Evolutionary conservation across 2,113 vertebrate genomes (phyloP), one percentile per base, ranked within the genome.

Genomic region (Halichoeres trimaculatus): DNA sequence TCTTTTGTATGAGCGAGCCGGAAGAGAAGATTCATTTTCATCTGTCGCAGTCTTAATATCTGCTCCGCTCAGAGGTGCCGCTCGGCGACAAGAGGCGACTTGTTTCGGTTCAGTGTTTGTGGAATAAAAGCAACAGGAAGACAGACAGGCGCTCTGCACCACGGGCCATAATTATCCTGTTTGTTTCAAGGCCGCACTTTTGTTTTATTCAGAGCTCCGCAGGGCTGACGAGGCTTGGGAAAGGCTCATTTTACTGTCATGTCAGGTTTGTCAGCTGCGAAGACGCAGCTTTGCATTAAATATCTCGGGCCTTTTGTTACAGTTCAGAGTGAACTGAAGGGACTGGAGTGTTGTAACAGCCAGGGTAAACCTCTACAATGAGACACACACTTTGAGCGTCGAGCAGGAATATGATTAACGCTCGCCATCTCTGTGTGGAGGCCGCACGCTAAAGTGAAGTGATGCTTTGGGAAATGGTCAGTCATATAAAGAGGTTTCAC

Each of bases 151-250:
- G 51, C 65, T 36, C 41, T 22, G 52, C 76, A 81, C 91, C 85
- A 64, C n/a, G 72, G 88, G 91, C 91, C 84, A 80, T 92, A 91
- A 92, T 93, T 90, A 91, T 91, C 90, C 85, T 90, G 87, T 91
- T 91, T 92, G 89, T 91, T 91, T 87, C 72, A 24, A 81, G 89
- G 81, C 78, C 40, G 67, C 17, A 50, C 68, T 86, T 90, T 86
- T 90, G 90, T 88, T 87, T 90, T 89, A 90, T 91, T 91, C 80
- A 88, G 89, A 89, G 80, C 86, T 89, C 89, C 55, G 74, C 83
- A 64, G 78, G 79, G 85, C 87, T 78, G 88, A 78, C 78, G 79
- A 84, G 74, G 81, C 72, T 72, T 51, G 45, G 76, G 79, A 81
- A 76, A 73, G 70, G 58, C 85, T 88, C 80, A 62, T 92, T 90